Conservation (phyloP, 2,113 vertebrate species). For the Dinomys branickii region DNA sequence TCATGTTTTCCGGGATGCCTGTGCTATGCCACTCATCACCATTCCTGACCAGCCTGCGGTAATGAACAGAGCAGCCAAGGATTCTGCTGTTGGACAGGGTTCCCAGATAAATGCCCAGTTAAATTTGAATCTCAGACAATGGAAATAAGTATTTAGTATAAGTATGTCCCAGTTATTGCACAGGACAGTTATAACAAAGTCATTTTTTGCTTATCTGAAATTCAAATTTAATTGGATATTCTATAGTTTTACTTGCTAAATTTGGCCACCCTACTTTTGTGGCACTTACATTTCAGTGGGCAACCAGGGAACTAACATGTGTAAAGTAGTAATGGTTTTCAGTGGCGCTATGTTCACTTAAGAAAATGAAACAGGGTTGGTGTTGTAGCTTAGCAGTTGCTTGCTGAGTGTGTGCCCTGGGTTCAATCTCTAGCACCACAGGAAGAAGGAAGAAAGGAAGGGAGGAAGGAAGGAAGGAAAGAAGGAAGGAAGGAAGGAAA, state of each 20-base stretch:
- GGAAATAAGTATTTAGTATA: neutral
- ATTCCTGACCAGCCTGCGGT: neutral
- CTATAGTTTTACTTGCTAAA: constrained; percentile 1
- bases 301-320: neutral
- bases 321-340: neutral
- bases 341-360: neutral
- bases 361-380: neutral
- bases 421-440: neutral
- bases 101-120: neutral
- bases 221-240: neutral
- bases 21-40: neutral
- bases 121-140: neutral
- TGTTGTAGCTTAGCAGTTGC: neutral
- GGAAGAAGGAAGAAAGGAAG: neutral
- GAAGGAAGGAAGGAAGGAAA: neutral
- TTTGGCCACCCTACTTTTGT: neutral
- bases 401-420: neutral
- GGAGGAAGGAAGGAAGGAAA: neutral
- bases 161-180: neutral
- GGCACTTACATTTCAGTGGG: neutral
- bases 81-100: neutral
- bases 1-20: neutral
- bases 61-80: neutral
- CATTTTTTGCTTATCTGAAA: neutral
- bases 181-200: neutral